These are phyloP conservation scores for Amorpha juglandis DNA, from an alignment of 2,888 invertebrate species.

Conservation along the genomic window DNA sequence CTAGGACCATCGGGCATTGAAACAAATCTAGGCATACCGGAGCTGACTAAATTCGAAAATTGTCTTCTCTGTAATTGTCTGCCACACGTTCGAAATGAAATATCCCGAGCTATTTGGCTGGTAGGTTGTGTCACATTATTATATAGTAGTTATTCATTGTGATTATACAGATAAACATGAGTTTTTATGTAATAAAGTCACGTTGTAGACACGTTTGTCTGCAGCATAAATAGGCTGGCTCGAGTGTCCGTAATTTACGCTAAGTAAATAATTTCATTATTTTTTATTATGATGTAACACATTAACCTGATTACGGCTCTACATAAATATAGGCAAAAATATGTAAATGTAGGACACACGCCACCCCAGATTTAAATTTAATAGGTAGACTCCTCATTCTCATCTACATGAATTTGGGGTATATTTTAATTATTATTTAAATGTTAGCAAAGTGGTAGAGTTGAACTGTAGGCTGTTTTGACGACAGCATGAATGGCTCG, in stretches of 20 bases:
- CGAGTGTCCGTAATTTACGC: no score
- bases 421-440: no score
- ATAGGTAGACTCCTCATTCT: not conserved
- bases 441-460: no score
- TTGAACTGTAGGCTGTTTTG: no score
- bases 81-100: constrained; percentile 69
- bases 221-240: no score
- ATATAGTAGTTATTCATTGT: no score
- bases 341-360: constrained; percentile 20
- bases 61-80: constrained; percentile 68
- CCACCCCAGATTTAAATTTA: not conserved
- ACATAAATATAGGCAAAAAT: constrained; percentile 9
- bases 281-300: not conserved
- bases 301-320: not conserved
- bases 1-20: constrained; percentile 74
- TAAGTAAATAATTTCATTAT: not conserved
- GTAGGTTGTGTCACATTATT: constrained; percentile 45
- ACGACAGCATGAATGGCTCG: no score
- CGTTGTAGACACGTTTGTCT: no score
- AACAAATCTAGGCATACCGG: constrained; percentile 70
- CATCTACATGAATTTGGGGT: no score
- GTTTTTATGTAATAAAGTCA: no score
- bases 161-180: no score
- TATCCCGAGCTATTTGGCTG: constrained; percentile 72
- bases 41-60: constrained; percentile 73